Conservation (phyloP, 2,113 vertebrate species). For the Sorex fumeus region DNA sequence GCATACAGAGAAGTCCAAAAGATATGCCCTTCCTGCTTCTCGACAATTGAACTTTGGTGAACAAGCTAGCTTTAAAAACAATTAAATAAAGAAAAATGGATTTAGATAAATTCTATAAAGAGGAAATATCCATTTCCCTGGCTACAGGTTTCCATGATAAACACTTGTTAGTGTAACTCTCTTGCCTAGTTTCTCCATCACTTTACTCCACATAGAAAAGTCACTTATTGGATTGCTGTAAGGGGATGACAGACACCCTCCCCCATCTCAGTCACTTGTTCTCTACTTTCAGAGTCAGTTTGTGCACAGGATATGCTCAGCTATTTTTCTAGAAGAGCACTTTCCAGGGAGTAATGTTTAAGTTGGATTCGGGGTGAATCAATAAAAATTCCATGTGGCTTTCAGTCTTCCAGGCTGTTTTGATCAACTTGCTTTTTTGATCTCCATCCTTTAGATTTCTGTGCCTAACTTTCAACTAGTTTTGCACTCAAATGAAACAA, state of each 20-base stretch:
- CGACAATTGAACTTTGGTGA: not conserved
- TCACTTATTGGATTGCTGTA: not conserved
- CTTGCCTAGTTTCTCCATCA: not conserved
- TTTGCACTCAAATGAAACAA: conserved; percentile 24
- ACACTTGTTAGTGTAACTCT: not conserved
- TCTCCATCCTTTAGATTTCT: not conserved
- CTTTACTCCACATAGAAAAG: not conserved
- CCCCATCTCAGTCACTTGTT: not conserved
- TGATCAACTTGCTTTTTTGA: not conserved
- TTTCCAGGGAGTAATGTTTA: not conserved
- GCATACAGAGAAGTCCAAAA: not conserved
- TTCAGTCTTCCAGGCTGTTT: not conserved
- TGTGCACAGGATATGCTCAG: not conserved
- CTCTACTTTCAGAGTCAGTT: conserved; percentile 13
- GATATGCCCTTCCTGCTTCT: not conserved
- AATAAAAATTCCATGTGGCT: not conserved
- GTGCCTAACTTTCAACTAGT: conserved; percentile 11
- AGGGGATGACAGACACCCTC: too few species aligned
- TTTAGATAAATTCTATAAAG: not conserved
- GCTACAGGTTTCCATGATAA: not conserved
- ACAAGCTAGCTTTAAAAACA: not conserved
- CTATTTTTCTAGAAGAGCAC: not conserved
- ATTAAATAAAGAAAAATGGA: conserved; percentile 17
- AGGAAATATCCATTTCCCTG: not conserved
- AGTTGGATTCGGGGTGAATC: conserved; percentile 42